Conservation (phyloP, 1,140 invertebrate genomes). For the Euwallacea similis region DNA sequence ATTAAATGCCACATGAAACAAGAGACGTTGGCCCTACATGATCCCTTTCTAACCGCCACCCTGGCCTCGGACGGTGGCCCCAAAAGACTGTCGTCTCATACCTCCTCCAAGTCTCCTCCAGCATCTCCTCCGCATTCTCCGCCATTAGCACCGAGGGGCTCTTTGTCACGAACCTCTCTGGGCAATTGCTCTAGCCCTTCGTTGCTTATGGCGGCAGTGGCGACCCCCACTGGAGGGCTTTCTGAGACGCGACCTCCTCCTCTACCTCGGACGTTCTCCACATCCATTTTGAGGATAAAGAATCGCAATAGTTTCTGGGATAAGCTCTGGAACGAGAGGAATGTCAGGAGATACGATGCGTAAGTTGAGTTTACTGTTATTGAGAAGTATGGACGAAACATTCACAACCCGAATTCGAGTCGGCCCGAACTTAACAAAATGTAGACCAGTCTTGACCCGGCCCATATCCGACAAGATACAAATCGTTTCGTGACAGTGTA, state of each 20-base stretch:
- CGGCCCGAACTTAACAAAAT: too few relatives aligned
- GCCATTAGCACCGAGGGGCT: slow-evolving; percentile 46
- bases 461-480: too few relatives aligned
- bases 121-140: slow-evolving; percentile 45
- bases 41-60: slow-evolving; percentile 30
- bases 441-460: too few relatives aligned
- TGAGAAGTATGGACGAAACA: too few relatives aligned
- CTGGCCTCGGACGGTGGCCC: slow-evolving; percentile 43
- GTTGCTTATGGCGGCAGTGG: slow-evolving; percentile 59
- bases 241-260: slow-evolving; percentile 51
- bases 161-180: slow-evolving; percentile 49
- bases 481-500: too few relatives aligned
- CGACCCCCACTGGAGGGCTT: slow-evolving; percentile 46
- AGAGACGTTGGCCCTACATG: slow-evolving; percentile 7
- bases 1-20: too few relatives aligned
- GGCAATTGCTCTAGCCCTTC: slow-evolving; percentile 57
- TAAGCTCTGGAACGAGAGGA: slow-evolving; percentile 73
- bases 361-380: slow-evolving; percentile 11
- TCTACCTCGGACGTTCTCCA: slow-evolving; percentile 75
- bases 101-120: slow-evolving; percentile 44
- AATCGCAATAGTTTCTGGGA: slow-evolving; percentile 75
- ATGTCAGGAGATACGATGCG: slow-evolving; percentile 53
- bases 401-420: too few relatives aligned
- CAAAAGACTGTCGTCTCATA: slow-evolving; percentile 34
- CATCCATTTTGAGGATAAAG: slow-evolving; percentile 75